Percentiles rank a stretch among this genome's conserved stretches.
These are phyloP conservation scores for Melanerpes aurifrons DNA, from an alignment of 2,113 vertebrate species.

Conservation along the genomic window DNA sequence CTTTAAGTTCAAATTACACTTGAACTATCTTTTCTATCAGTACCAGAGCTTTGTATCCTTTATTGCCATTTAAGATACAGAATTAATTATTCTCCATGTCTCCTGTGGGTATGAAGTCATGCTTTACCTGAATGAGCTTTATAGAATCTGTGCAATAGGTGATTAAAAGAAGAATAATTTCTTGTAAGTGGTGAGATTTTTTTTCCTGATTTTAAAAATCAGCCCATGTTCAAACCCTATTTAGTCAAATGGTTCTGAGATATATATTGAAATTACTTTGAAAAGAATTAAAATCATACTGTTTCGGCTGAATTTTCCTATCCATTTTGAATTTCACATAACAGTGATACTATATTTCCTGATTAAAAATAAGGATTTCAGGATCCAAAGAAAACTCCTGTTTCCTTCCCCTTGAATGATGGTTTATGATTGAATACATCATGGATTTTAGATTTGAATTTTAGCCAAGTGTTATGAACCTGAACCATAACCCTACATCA, in stretches of 20 bases:
- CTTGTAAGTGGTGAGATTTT: neutral
- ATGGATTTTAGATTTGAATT: neutral
- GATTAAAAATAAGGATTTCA: neutral
- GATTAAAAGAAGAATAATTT: neutral
- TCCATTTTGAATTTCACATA: neutral
- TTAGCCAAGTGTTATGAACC: neutral
- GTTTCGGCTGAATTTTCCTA: neutral
- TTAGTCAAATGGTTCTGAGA: neutral
- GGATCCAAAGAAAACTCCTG: neutral
- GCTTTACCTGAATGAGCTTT: neutral
- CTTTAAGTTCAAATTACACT: accelerated
- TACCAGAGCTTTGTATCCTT: neutral
- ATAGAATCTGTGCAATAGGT: neutral
- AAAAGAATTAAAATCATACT: neutral
- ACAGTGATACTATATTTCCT: neutral
- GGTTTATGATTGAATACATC: neutral
- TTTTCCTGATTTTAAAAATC: neutral
- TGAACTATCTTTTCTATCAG: neutral
- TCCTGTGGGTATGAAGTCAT: neutral
- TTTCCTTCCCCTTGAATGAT: neutral
- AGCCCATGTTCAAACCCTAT: neutral
- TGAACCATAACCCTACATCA: neutral
- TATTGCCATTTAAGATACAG: neutral
- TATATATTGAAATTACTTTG: neutral
- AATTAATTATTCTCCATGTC: neutral